phyloP scores from a whole-genome alignment of 1,140 invertebrate species.

The Cyclargus thomasi region DNA sequence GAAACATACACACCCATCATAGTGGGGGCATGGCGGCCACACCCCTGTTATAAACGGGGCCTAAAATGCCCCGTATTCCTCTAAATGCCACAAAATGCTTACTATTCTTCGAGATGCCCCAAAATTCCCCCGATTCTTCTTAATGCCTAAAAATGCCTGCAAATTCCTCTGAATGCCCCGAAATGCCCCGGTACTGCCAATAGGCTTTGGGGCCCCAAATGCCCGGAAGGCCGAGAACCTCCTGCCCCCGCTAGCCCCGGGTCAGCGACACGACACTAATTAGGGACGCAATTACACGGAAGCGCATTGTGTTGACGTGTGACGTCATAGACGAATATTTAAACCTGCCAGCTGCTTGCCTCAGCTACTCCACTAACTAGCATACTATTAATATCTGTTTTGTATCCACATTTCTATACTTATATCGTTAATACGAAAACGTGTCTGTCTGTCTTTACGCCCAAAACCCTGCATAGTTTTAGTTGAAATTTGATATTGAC shows the following conservation, averaged over 20 bases:
- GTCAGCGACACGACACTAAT: slow-evolving; percentile 67
- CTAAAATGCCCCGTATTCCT: not conserved
- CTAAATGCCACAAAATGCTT: not conserved
- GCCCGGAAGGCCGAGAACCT: not conserved
- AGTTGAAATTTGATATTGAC: too few relatives aligned
- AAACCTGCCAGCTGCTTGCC: not conserved
- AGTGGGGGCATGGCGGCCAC: not conserved
- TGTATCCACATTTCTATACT: too few relatives aligned
- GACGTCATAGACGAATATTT: slow-evolving; percentile 15
- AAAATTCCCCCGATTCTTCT: too few relatives aligned
- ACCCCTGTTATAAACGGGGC: not conserved
- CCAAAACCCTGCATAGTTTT: too few relatives aligned
- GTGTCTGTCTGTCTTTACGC: too few relatives aligned
- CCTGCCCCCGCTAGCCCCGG: slow-evolving; percentile 13
- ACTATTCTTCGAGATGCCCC: too few relatives aligned
- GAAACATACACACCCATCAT: not conserved
- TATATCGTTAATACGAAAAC: too few relatives aligned
- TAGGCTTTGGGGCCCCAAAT: too few relatives aligned
- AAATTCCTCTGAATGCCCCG: not conserved
- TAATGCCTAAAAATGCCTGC: not conserved
- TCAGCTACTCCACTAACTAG: not conserved
- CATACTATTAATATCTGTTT: too few relatives aligned
- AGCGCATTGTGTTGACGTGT: slow-evolving; percentile 28
- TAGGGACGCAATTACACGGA: slow-evolving; percentile 54
- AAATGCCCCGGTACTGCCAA: not conserved